These are phyloP conservation scores for Nothobranchius furzeri DNA, from an alignment of 2,113 vertebrate species.

Conservation along the genomic window DNA sequence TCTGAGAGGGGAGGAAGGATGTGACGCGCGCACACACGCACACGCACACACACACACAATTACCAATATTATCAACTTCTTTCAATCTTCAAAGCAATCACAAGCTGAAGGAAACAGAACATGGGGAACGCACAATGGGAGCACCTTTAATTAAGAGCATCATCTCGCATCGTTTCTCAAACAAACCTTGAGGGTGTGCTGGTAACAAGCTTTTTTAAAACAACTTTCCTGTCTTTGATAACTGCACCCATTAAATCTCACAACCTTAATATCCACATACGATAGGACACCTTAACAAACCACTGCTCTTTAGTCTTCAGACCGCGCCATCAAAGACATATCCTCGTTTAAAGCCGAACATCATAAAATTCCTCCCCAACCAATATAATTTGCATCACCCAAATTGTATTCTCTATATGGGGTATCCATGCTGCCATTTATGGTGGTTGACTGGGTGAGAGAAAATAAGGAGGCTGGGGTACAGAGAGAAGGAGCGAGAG, in stretches of 20 bases:
- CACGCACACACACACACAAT: slow-evolving; percentile 22
- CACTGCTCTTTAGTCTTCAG: slow-evolving; percentile 19
- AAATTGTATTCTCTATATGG: slow-evolving; percentile 86
- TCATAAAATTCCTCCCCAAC: slow-evolving; percentile 59
- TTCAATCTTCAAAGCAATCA: slow-evolving; percentile 65
- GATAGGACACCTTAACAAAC: slow-evolving; percentile 33
- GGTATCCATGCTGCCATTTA: slow-evolving; percentile 81
- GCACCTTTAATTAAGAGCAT: slow-evolving; percentile 75
- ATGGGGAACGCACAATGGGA: slow-evolving; percentile 64
- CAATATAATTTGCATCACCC: slow-evolving; percentile 66
- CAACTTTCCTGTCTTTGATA: slow-evolving; percentile 60
- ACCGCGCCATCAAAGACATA: slow-evolving; percentile 35
- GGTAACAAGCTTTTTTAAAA: slow-evolving; percentile 57
- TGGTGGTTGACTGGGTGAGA: slow-evolving; percentile 72
- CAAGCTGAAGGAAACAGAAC: slow-evolving; percentile 55
- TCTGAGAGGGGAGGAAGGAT: slow-evolving; percentile 37
- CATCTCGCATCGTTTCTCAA: slow-evolving; percentile 63
- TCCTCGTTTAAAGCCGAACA: slow-evolving; percentile 17
- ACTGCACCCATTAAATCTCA: slow-evolving; percentile 47
- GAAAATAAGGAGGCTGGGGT: slow-evolving; percentile 69
- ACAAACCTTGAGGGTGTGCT: slow-evolving; percentile 63
- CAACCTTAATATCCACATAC: slow-evolving; percentile 44
- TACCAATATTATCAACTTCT: slow-evolving; percentile 67
- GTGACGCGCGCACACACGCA: slow-evolving; percentile 15
- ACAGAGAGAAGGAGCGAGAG: slow-evolving; percentile 18